Conservation (phyloP, 2,888 invertebrate genomes). For the Hofmannophila pseudospretella region DNA sequence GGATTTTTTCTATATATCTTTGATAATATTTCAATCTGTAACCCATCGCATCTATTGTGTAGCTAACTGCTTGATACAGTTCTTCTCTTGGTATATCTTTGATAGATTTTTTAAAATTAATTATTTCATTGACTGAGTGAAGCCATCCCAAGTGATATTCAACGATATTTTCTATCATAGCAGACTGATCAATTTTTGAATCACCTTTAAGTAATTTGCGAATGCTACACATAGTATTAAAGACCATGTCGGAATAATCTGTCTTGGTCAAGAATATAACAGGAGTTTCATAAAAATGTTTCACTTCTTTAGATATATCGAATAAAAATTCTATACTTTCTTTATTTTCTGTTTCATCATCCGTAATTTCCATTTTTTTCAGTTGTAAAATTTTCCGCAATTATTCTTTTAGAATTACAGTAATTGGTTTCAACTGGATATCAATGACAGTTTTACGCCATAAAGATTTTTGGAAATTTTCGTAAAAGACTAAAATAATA, state of each 20-base stretch:
- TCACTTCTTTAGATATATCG: constrained; percentile 55
- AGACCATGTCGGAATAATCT: constrained; percentile 55
- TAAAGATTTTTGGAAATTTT: too few species aligned
- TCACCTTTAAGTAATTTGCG: constrained; percentile 33
- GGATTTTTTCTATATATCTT: constrained; percentile 46
- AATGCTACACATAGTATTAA: constrained; percentile 49
- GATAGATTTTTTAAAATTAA: constrained; percentile 38
- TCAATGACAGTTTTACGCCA: too few species aligned
- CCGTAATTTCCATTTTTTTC: background rate
- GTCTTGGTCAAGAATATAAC: constrained; percentile 53
- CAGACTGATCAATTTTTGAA: constrained; percentile 20
- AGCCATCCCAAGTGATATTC: constrained; percentile 65
- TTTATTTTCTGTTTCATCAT: background rate
- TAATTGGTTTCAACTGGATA: too few species aligned
- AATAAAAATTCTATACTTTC: constrained; percentile 37
- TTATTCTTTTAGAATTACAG: too few species aligned
- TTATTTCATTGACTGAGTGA: constrained; percentile 49
- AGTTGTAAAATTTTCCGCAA: too few species aligned
- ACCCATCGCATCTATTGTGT: constrained; percentile 50
- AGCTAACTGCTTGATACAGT: constrained; percentile 47
- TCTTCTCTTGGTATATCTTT: constrained; percentile 38
- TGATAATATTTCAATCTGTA: constrained; percentile 50
- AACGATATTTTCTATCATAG: constrained; percentile 45
- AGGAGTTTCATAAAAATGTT: constrained; percentile 58
- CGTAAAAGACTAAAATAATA: too few species aligned